These are phyloP conservation scores for Sclerurus mexicanus DNA, from an alignment of 2,113 vertebrate genomes.

Conservation along the genomic window DNA sequence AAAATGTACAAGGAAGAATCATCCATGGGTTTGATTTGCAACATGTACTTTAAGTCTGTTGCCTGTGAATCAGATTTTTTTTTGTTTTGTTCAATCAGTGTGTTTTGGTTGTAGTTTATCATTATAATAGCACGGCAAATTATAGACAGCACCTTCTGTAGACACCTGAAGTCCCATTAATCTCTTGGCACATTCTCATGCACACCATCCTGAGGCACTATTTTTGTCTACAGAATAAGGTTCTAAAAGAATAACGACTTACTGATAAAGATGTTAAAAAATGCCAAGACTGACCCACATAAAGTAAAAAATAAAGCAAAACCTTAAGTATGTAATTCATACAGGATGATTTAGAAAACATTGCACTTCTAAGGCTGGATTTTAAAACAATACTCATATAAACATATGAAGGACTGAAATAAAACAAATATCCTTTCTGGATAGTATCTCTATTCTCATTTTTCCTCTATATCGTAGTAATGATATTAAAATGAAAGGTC, in stretches of 20 bases:
- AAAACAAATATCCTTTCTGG: background rate
- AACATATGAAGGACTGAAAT: conserved; percentile 13
- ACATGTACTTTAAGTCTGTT: background rate
- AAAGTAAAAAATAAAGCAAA: background rate
- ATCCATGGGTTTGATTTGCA: background rate
- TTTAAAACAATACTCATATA: background rate
- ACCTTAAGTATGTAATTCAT: background rate
- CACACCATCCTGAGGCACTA: background rate
- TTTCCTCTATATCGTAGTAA: background rate
- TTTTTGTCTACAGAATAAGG: background rate
- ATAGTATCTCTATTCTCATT: background rate
- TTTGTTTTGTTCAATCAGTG: background rate
- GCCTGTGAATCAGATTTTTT: background rate
- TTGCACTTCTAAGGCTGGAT: background rate
- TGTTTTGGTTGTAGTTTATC: background rate
- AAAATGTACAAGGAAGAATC: background rate
- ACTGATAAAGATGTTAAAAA: background rate
- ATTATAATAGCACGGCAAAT: background rate
- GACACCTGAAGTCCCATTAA: background rate
- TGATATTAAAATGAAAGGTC: background rate
- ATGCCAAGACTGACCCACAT: background rate
- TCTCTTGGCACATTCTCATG: background rate
- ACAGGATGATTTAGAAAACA: background rate
- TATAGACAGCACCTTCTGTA: background rate
- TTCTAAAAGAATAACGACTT: background rate